These are phyloP conservation scores for Platycheirus rosarum DNA, from an alignment of 2,888 invertebrate species.

Conservation along the genomic window DNA sequence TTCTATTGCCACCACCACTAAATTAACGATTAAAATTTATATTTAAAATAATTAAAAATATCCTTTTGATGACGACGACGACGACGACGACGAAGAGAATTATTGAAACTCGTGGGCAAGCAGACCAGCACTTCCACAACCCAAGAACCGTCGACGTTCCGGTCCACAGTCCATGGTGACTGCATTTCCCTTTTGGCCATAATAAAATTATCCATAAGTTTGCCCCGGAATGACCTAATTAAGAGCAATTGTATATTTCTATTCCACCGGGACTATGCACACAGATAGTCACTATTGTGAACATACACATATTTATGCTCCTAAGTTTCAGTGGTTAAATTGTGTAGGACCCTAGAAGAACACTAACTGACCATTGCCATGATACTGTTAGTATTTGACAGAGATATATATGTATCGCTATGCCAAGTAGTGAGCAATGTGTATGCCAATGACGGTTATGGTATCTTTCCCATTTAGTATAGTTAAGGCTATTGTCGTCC, in stretches of 20 bases:
- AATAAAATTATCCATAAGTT: slow-evolving; percentile 72
- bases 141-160: neutral
- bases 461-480: slow-evolving; percentile 5
- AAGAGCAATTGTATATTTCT: slow-evolving; percentile 68
- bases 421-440: neutral
- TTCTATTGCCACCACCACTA: slow-evolving; percentile 23
- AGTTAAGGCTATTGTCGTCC: slow-evolving; percentile 24
- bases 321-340: slow-evolving; percentile 21
- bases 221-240: slow-evolving; percentile 71
- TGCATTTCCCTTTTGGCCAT: slow-evolving; percentile 55
- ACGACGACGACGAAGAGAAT: too few relatives aligned
- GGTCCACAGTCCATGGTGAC: slow-evolving; percentile 15
- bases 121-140: neutral
- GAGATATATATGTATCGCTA: slow-evolving; percentile 1
- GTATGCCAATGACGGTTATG: neutral
- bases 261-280: slow-evolving; percentile 52
- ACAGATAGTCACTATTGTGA: neutral
- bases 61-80: slow-evolving; percentile 30
- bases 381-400: neutral
- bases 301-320: slow-evolving; percentile 2
- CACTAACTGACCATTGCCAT: slow-evolving; percentile 28
- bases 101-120: neutral
- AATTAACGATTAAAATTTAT: slow-evolving; percentile 64
- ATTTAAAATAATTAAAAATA: slow-evolving; percentile 59
- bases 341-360: slow-evolving; percentile 31